These are phyloP conservation scores for Sesia bembeciformis DNA, from an alignment of 2,888 invertebrate genomes.

Conservation along the genomic window DNA sequence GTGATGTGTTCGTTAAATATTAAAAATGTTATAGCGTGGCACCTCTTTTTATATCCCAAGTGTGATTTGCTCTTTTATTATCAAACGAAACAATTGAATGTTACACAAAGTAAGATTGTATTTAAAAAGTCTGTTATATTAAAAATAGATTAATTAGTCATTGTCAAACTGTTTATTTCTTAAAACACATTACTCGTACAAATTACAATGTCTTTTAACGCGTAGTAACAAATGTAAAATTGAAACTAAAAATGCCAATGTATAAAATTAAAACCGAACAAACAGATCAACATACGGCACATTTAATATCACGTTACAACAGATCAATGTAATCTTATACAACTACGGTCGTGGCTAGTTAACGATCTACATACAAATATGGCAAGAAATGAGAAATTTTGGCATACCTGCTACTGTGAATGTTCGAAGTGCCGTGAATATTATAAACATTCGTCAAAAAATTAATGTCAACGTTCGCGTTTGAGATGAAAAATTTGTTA, in stretches of 20 bases:
- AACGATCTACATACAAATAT: not conserved
- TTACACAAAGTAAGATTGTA: conserved; percentile 57
- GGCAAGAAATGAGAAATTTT: not conserved
- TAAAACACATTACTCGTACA: not conserved
- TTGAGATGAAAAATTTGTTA: too few species aligned
- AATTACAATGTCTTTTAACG: not conserved
- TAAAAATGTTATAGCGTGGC: not conserved
- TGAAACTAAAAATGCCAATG: not conserved
- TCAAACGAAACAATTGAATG: conserved; percentile 51
- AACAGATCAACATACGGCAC: not conserved
- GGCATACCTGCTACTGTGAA: too few species aligned
- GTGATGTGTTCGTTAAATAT: too few species aligned
- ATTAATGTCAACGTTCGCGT: too few species aligned
- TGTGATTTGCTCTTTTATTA: conserved; percentile 45
- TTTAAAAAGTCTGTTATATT: conserved; percentile 67
- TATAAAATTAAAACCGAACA: not conserved
- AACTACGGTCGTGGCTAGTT: not conserved
- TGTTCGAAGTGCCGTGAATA: too few species aligned
- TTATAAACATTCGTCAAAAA: too few species aligned
- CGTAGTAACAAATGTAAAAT: not conserved
- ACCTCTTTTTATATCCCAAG: conserved; percentile 13
- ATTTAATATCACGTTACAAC: not conserved
- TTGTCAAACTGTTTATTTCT: conserved; percentile 23
- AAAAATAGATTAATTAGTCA: conserved; percentile 38
- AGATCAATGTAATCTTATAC: not conserved